Conservation (phyloP, 1,140 invertebrate genomes). For the Drosophila hydei region DNA sequence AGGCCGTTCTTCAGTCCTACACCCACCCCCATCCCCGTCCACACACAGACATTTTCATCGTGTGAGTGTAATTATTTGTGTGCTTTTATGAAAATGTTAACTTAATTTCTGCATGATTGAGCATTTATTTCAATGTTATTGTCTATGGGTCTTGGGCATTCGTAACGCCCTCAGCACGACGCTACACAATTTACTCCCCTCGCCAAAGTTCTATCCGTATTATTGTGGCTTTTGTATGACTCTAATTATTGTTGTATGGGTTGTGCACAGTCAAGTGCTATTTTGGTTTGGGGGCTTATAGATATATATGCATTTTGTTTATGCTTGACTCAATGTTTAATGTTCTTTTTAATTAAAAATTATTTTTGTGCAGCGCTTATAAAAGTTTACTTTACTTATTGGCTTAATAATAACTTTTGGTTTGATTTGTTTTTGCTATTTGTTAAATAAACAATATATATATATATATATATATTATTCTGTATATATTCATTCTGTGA, state of each 20-base stretch:
- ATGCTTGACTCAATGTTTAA: background rate
- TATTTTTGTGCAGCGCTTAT: no score
- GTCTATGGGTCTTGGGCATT: slow-evolving; percentile 37
- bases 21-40: background rate
- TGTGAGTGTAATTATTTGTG: slow-evolving; percentile 48
- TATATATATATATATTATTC: no score
- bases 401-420: no score
- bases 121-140: slow-evolving; percentile 69
- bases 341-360: no score
- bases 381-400: no score
- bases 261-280: slow-evolving; percentile 17
- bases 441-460: no score
- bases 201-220: slow-evolving; percentile 13
- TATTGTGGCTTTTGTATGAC: slow-evolving; percentile 32
- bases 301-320: background rate
- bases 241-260: slow-evolving; percentile 17
- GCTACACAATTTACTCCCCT: background rate
- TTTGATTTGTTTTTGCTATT: no score
- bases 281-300: background rate
- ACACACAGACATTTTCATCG: background rate
- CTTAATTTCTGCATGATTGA: slow-evolving; percentile 64
- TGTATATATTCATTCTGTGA: no score
- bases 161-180: slow-evolving; percentile 10
- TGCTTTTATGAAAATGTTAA: slow-evolving; percentile 57
- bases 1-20: background rate